Conservation (phyloP, 2,888 invertebrate genomes). For the Aspidiotus destructor region DNA sequence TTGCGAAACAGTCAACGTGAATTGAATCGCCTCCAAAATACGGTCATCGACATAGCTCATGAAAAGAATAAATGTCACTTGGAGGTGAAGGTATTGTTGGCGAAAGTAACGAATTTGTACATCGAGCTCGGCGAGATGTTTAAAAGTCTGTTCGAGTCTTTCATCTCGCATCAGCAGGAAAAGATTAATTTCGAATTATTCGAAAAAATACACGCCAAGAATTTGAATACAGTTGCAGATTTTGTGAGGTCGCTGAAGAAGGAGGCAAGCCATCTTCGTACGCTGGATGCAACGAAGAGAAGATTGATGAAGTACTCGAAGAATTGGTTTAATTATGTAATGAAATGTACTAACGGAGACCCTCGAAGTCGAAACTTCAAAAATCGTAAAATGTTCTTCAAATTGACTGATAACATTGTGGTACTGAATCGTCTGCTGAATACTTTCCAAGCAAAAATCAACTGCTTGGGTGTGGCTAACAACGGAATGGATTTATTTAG, state of each 20-base stretch:
- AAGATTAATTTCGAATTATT: slow-evolving; percentile 9
- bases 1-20: slow-evolving; percentile 12
- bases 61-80: slow-evolving; percentile 6
- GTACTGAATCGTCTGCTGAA: slow-evolving; percentile 14
- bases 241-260: slow-evolving; percentile 11
- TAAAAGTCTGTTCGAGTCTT: slow-evolving; percentile 9
- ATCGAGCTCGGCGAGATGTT: slow-evolving; percentile 14
- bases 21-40: slow-evolving; percentile 1
- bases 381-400: slow-evolving; percentile 8
- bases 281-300: slow-evolving; percentile 9
- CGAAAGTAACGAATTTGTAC: slow-evolving; percentile 11
- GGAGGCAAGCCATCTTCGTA: slow-evolving; percentile 10
- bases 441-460: slow-evolving; percentile 24
- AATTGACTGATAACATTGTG: slow-evolving; percentile 8
- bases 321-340: not conserved
- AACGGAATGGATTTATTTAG: slow-evolving; percentile 12
- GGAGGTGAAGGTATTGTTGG: slow-evolving; percentile 4
- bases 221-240: not conserved
- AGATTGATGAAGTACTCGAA: not conserved
- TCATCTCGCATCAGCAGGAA: slow-evolving; percentile 5
- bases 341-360: slow-evolving; percentile 12
- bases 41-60: slow-evolving; percentile 5
- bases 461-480: slow-evolving; percentile 12
- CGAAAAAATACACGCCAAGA: not conserved
- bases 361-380: slow-evolving; percentile 2